Base-by-base conservation (phyloP, 1,140 invertebrate genomes). In the Monomorium pharaonis region DNA sequence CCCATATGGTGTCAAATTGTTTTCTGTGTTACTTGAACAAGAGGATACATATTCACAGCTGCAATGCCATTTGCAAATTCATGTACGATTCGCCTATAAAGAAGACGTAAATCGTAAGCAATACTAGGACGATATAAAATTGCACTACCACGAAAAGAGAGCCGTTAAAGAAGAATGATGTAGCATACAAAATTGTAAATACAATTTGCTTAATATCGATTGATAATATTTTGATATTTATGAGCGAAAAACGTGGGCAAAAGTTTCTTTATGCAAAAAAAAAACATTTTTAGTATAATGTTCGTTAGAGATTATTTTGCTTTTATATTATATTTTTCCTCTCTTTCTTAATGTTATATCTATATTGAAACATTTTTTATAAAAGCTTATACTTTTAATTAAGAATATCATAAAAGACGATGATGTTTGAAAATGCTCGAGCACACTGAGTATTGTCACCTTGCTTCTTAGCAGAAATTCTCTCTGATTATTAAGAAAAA, bases 1-100 rank as follows among this genome's bases (percentile, higher is more conserved):
- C n/a, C n/a, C 62, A 80, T 42, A 51, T 80, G 47, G 37, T 76
- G 21, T 27, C 33, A 16, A 67, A 63, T 30, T 67, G 21, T 69
- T 80, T 58, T 54, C 62, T 30, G 69, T 69, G 47, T 42, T 24
- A 12, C 47, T 49, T 21, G 33, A 54, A 69, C 30, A 69, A 54
- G 30, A 42, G 21, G 3, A 24, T 67, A 42, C 33, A 9, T 42
- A 77, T 62, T 44, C 37, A 3, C 21, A 10, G 33, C 12, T 80
- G 63, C 44, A 42, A 44, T 54, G 33, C 42, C 63, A 54, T 80
- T 80, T 80, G 33, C 63, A 80, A 80, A 80, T 56, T 80, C 47
- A 54, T 54, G 3, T 24, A 16, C 77, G 33, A 51, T 16, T n/a
- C 21, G n/a, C 16, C 44, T 24, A 80, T 69, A 80, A 54, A 69